Base-by-base conservation (phyloP, 53 echinoderm and acorn worm species). In the Paelopatides confundens region DNA sequence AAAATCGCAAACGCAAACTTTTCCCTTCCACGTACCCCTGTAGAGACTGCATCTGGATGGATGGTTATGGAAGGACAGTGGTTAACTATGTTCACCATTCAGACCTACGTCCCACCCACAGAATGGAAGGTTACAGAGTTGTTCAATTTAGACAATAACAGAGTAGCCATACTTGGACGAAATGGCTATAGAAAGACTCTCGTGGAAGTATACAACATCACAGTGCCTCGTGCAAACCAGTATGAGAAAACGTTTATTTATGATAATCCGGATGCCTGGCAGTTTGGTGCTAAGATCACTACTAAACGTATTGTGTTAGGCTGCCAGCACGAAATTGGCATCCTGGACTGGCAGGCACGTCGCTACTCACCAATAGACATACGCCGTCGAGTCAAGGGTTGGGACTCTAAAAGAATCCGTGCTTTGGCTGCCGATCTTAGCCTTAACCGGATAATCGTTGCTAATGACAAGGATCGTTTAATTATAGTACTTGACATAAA, bases 41-140 rank as follows among this genome's bases (percentile, higher is more conserved):
- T 43, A 12, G 43, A 43, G 9, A 8, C 43, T 8, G 58, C 21
- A 15, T 58, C 18, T 67, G 68, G 13, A 10, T 52, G 79, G 53
- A 31, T 29, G 21, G 49, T 79, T 0, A 11, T 31, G 9, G 51
- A 79, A 51, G 29, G 79, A 6, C 58, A 53, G 14, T 79, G 49
- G 54, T 31, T 79, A 3, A 4, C 33, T 31, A 28, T 14, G 12
- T 14, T 21, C 29, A 33, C 35, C 33, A 53, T 79, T 31, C 21
- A 53, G 10, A 79, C 50, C 7, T 79, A 52, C 32, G 51, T 21
- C 14, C 29, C 13, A n/a, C 31, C 12, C 26, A 48, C 30, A 1
- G 52, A 53, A 31, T 79, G 79, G 79, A 54, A 79, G 32, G 29
- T 53, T 29, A 79, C 79, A 3, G 29, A 79, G 52, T 29, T 79